Conservation (phyloP, 2,113 vertebrate species). For the Otolemur garnettii region DNA sequence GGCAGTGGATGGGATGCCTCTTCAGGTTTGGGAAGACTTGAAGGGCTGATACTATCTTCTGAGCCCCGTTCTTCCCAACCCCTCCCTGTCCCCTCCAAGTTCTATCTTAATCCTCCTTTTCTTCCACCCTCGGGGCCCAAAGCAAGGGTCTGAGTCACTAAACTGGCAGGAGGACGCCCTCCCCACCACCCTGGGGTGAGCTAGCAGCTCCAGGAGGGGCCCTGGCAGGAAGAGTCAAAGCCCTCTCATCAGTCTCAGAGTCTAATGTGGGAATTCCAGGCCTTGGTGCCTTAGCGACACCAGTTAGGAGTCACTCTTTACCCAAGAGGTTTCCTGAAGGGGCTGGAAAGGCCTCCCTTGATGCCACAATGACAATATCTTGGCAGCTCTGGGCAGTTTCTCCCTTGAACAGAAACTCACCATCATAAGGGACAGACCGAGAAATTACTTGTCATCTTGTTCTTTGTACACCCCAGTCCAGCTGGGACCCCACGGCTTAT, state of each 20-base stretch:
- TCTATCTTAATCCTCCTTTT: neutral
- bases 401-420: neutral
- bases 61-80: neutral
- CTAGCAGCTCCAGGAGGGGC: neutral
- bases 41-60: neutral
- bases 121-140: neutral
- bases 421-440: neutral
- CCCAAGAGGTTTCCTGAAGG: neutral
- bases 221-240: neutral
- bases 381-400: neutral
- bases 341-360: neutral
- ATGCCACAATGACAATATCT: neutral
- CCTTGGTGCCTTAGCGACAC: neutral
- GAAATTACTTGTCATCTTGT: neutral
- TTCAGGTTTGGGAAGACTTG: neutral
- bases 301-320: neutral
- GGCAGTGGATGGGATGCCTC: too few species aligned
- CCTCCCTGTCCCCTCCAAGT: neutral
- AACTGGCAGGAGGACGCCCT: accelerated
- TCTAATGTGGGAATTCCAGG: neutral
- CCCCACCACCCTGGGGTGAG: too few species aligned
- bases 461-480: neutral
- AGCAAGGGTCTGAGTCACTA: neutral
- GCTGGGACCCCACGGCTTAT: neutral
- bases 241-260: too few species aligned